Conservation (phyloP, 1,140 invertebrate genomes). For the Berghia stephanieae region DNA sequence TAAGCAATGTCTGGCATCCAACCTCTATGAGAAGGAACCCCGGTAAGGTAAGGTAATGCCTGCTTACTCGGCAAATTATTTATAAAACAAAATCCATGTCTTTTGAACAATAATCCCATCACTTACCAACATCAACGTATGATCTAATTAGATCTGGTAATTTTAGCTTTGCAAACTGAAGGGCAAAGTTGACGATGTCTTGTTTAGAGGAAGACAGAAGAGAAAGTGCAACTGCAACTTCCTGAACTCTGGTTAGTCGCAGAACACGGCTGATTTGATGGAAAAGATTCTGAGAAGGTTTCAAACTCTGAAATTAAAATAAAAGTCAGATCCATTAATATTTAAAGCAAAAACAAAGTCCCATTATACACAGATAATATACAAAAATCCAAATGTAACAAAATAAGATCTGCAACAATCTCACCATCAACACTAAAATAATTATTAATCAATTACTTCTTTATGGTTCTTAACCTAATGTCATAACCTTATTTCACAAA, state of each 20-base stretch:
- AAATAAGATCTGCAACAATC: not conserved
- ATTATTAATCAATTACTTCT: too few relatives aligned
- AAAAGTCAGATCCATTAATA: not conserved
- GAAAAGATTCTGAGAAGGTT: constrained; percentile 80
- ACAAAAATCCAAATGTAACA: not conserved
- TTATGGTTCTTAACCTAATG: too few relatives aligned
- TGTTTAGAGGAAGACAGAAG: constrained; percentile 80
- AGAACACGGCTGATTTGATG: constrained; percentile 83
- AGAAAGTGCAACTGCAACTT: constrained; percentile 87
- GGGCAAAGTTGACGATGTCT: constrained; percentile 78
- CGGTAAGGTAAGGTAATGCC: too few relatives aligned
- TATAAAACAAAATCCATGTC: too few relatives aligned
- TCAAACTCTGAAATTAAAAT: constrained; percentile 73
- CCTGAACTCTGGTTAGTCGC: constrained; percentile 84
- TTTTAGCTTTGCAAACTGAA: constrained; percentile 82
- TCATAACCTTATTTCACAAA: too few relatives aligned
- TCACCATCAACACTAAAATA: too few relatives aligned
- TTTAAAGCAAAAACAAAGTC: not conserved
- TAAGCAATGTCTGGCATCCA: too few relatives aligned
- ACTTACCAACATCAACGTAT: constrained; percentile 74
- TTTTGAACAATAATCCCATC: not conserved
- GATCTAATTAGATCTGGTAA: constrained; percentile 80
- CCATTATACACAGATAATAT: not conserved
- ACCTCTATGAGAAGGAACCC: too few relatives aligned
- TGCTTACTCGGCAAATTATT: too few relatives aligned